Base-by-base conservation (phyloP, 1,140 invertebrate genomes). In the Nomia melanderi region DNA sequence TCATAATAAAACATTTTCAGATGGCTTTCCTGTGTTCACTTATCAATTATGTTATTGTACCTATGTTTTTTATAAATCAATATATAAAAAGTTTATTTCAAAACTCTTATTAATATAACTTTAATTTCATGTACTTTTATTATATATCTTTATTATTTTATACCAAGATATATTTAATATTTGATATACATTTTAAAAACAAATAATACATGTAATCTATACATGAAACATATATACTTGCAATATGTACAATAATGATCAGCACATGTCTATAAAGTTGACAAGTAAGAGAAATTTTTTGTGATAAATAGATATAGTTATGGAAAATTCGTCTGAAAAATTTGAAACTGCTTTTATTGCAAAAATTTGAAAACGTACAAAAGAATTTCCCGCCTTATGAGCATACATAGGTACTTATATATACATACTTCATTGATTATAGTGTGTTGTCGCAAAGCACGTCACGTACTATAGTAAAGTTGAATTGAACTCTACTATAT, bases 1-100 rank as follows among this genome's bases (percentile, higher is more conserved):
- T 84, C 81, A 74, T 86, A 86, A 86, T 86, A 86, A 86, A 86
- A 78, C 78, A 78, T 83, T 86, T 83, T 83, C 84, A 86, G 76
- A 86, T 63, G 78, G 84, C 78, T 72, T 72, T 47, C 27, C 12
- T 63, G 67, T 77, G 53, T 72, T 79, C 25, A n/a, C 50, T 78
- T 79, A 69, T 54, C 41, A 47, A 47, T 50, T 50, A 25, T 31
- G 25, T 50, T 64, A 50, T 1, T 33, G 29, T 27, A 65, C 23
- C 39, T 53, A 36, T 59, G 59, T 65, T 74, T 63, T 44, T 50
- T 14, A 56, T 74, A 31, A 20, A 56, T 54, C 0, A 23, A 23
- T n/a, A 20, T 31, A 54, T 20, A 1, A 41, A 20, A 66, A 17
- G 47, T 71, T 71, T 71, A 29, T 47, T 25, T 73, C 33, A 9